phyloP scores from a whole-genome alignment of 2,888 invertebrate genomes.

The Cynaeus angustus region DNA sequence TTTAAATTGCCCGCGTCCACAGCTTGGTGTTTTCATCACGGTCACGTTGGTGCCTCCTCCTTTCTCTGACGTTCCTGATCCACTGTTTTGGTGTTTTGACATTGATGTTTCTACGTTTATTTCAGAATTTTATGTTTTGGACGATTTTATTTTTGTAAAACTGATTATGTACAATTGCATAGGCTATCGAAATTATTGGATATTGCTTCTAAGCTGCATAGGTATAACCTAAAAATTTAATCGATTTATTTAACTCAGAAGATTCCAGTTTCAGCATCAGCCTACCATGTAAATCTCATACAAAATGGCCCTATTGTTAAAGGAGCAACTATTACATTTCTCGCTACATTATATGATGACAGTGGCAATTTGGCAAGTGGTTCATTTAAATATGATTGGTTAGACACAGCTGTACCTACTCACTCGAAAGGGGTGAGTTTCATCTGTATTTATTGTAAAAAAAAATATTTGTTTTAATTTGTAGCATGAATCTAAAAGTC shows the following conservation, averaged over 20 bases:
- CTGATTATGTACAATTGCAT: conserved; percentile 28
- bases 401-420: conserved; percentile 75
- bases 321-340: conserved; percentile 83
- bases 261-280: conserved; percentile 54
- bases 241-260: conserved; percentile 1
- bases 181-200: conserved; percentile 10
- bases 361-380: conserved; percentile 70
- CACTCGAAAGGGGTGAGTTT: conserved; percentile 72
- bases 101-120: conserved; percentile 34
- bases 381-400: conserved; percentile 76
- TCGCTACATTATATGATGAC: conserved; percentile 74
- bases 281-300: conserved; percentile 73
- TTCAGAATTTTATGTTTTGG: conserved; percentile 33
- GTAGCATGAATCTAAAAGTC: conserved; percentile 72
- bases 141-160: conserved; percentile 19
- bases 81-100: conserved; percentile 34
- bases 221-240: conserved; percentile 4
- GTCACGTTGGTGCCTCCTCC: neutral
- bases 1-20: no score
- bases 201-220: conserved; percentile 21
- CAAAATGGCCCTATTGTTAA: conserved; percentile 81
- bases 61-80: neutral
- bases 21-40: no score
- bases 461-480: conserved; percentile 37
- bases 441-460: no score